Conservation (phyloP, 2,888 invertebrate species). For the Merodon equestris region DNA sequence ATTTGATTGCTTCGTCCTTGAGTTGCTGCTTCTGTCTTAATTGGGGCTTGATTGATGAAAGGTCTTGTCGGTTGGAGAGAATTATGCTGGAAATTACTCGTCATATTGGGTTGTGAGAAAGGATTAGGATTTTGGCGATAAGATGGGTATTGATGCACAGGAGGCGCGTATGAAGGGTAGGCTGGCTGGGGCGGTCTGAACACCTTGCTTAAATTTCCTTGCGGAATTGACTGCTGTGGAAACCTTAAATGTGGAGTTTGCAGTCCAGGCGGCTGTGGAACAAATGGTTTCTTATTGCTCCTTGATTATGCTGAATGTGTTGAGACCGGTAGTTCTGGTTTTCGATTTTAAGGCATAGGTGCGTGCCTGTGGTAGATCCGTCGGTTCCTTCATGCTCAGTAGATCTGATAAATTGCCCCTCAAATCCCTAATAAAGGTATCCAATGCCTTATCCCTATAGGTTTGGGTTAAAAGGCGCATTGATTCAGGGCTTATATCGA, state of each 20-base stretch:
- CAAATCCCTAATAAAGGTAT: no score
- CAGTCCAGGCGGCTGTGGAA: neutral
- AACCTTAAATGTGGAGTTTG: neutral
- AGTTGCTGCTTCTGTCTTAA: slow-evolving; percentile 1
- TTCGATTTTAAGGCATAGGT: slow-evolving; percentile 51
- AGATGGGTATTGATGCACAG: neutral
- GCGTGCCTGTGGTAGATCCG: slow-evolving; percentile 61
- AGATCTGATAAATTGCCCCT: no score
- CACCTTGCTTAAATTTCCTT: neutral
- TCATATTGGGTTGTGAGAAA: neutral
- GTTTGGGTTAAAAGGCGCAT: no score
- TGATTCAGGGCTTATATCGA: no score
- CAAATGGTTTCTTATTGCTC: neutral
- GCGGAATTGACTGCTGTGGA: neutral
- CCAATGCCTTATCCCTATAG: no score
- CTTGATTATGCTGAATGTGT: neutral
- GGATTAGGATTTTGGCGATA: no score
- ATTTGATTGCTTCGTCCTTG: slow-evolving; percentile 12
- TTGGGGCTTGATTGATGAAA: neutral
- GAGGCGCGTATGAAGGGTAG: neutral
- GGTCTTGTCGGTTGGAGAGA: neutral
- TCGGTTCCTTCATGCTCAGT: slow-evolving; percentile 63
- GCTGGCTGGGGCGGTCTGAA: neutral
- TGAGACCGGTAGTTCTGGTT: neutral
- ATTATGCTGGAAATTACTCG: neutral